phyloP scores from a whole-genome alignment of 2,888 invertebrate species.

The Oscheius myriophilus region DNA sequence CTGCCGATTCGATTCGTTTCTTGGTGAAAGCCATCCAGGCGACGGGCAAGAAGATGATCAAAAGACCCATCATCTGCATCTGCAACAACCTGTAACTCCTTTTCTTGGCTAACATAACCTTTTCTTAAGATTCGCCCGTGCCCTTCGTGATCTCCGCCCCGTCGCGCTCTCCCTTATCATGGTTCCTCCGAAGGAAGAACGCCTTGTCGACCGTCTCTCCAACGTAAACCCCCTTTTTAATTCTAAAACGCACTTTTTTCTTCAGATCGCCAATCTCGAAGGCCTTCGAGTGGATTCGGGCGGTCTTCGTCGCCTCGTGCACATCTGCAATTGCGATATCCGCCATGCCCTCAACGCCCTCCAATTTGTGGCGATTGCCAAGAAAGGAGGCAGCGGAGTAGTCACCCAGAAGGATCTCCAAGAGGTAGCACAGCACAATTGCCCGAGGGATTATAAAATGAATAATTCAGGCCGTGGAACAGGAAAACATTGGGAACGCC shows the following conservation, averaged over 20 bases:
- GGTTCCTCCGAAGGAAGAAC: conserved; percentile 68
- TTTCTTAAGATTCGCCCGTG: conserved; percentile 76
- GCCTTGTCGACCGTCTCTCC: conserved; percentile 77
- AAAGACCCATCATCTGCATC: conserved; percentile 90
- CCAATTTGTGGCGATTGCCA: conserved; percentile 74
- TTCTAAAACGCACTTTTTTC: conserved; percentile 10
- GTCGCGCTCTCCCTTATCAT: conserved; percentile 81
- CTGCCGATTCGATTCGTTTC: conserved; percentile 74
- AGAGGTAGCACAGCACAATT: conserved; percentile 13
- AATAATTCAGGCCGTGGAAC: conserved; percentile 41
- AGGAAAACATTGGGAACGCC: conserved; percentile 34
- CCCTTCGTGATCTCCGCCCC: conserved; percentile 83
- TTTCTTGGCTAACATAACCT: not conserved
- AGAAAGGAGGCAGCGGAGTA: not conserved
- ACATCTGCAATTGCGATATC: conserved; percentile 88
- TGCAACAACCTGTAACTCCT: conserved; percentile 84
- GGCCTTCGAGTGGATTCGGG: conserved; percentile 79
- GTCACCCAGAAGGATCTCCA: conserved; percentile 24
- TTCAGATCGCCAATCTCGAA: conserved; percentile 73
- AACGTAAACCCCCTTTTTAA: conserved; percentile 2
- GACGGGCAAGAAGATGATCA: conserved; percentile 68
- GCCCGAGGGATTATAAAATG: not conserved
- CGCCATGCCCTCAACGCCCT: conserved; percentile 89
- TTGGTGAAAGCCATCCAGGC: conserved; percentile 43
- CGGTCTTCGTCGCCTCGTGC: conserved; percentile 81